Evolutionary conservation across 2,888 invertebrate species (phyloP).

Genomic region (Gerosis bhagava): DNA sequence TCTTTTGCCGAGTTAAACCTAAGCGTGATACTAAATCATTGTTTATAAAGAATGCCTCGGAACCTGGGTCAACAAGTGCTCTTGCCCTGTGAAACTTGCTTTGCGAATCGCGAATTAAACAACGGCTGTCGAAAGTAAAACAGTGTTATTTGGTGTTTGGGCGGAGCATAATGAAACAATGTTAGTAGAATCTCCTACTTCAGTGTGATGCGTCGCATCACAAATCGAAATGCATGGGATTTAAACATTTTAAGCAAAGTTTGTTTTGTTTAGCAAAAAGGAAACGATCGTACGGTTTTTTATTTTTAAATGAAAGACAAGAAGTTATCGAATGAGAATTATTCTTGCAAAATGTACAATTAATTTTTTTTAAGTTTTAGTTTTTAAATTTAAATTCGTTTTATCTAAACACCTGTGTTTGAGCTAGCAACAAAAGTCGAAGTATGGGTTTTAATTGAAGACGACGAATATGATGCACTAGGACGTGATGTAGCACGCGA

Average conservation of each 20-base stretch:
- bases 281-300: conserved; percentile 1
- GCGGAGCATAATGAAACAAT: background rate
- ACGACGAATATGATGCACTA: background rate
- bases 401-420: background rate
- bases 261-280: conserved; percentile 1
- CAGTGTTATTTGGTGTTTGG: background rate
- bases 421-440: background rate
- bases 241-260: conserved; percentile 4
- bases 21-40: no score
- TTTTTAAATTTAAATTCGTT: no score
- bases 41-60: no score
- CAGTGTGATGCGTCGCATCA: background rate
- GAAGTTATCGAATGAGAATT: background rate
- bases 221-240: background rate
- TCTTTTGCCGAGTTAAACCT: no score
- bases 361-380: background rate
- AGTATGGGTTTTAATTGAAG: background rate
- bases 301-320: background rate
- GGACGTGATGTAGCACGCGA: background rate
- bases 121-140: background rate
- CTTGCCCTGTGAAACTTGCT: background rate
- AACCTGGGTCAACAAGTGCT: background rate
- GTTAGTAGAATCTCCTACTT: background rate
- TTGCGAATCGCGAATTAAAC: background rate
- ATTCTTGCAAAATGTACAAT: background rate